Conservation (phyloP, 2,113 vertebrate genomes). For the Cebidichthys violaceus region DNA sequence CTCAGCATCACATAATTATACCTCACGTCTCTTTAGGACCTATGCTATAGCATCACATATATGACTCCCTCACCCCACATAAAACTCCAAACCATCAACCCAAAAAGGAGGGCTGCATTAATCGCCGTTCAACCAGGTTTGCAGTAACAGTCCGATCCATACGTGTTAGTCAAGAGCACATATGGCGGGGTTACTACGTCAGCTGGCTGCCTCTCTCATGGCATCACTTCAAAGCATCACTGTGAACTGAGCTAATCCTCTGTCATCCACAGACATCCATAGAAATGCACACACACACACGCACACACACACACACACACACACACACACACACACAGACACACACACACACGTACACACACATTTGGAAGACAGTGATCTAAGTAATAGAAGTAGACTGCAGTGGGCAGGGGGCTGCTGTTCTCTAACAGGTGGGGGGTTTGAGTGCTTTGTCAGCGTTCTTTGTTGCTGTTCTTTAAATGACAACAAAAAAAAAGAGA, state of each 20-base stretch:
- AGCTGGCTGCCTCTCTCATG: conserved; percentile 56
- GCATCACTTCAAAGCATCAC: conserved; percentile 57
- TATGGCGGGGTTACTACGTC: conserved; percentile 29
- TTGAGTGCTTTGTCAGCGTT: conserved; percentile 70
- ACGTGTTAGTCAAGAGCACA: conserved; percentile 26
- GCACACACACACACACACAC: not conserved
- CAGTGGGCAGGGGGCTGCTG: conserved; percentile 29
- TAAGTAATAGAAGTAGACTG: conserved; percentile 40
- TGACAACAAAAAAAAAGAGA: conserved; percentile 65
- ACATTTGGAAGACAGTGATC: conserved; percentile 39
- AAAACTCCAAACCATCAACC: conserved; percentile 7
- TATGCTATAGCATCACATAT: not conserved
- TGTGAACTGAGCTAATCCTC: conserved; percentile 53
- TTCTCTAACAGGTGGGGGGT: conserved; percentile 55
- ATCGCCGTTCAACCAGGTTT: not conserved
- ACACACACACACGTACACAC: conserved; percentile 14
- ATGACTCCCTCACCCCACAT: conserved; percentile 17
- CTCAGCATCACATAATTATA: conserved; percentile 16
- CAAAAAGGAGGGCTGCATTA: conserved; percentile 5
- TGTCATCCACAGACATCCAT: conserved; percentile 36
- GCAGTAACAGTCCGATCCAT: conserved; percentile 28
- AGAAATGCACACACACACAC: conserved; percentile 9
- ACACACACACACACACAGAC: conserved; percentile 35
- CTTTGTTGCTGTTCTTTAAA: conserved; percentile 67
- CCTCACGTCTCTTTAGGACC: not conserved